A percentile compares a stretch with the other conserved stretches of the same genome.
These are phyloP conservation scores for Armadillidium nasatum DNA, from an alignment of 1,140 invertebrate genomes.

Conservation along the genomic window DNA sequence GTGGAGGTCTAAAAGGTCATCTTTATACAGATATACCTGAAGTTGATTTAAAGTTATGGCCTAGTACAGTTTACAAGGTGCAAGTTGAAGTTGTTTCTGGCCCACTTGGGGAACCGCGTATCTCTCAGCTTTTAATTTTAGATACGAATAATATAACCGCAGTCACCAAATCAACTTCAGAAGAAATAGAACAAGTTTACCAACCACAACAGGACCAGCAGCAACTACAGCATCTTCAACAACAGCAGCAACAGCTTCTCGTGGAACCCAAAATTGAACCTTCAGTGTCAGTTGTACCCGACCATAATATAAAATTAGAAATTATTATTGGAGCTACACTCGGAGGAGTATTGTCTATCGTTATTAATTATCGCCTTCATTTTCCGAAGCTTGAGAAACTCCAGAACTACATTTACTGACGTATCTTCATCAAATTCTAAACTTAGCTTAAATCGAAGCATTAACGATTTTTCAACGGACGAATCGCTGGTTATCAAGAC, in stretches of 20 bases:
- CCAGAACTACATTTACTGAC: not conserved
- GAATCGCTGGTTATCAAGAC: not conserved
- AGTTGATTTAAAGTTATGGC: constrained; percentile 71
- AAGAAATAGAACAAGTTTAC: constrained; percentile 27
- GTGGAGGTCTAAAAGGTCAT: constrained; percentile 74
- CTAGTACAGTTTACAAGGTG: constrained; percentile 71
- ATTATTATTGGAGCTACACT: not conserved
- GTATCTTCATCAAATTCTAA: not conserved
- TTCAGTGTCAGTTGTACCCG: too few species aligned
- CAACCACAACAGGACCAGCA: not conserved
- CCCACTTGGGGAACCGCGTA: constrained; percentile 32
- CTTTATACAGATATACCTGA: constrained; percentile 72
- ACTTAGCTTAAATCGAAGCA: not conserved
- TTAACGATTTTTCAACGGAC: not conserved
- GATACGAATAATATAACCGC: constrained; percentile 43
- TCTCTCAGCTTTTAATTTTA: constrained; percentile 41
- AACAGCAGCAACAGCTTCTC: not conserved
- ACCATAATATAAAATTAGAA: not conserved
- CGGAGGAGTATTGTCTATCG: not conserved
- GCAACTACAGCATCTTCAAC: not conserved
- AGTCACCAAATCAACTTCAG: constrained; percentile 20
- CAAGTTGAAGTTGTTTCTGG: constrained; percentile 55
- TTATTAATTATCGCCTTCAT: not conserved
- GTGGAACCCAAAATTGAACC: not conserved
- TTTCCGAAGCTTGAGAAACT: not conserved